Evolutionary conservation across 2,888 invertebrate species (phyloP), one percentile per base, ranked within the genome.

Genomic region (Dynastes tityus): DNA sequence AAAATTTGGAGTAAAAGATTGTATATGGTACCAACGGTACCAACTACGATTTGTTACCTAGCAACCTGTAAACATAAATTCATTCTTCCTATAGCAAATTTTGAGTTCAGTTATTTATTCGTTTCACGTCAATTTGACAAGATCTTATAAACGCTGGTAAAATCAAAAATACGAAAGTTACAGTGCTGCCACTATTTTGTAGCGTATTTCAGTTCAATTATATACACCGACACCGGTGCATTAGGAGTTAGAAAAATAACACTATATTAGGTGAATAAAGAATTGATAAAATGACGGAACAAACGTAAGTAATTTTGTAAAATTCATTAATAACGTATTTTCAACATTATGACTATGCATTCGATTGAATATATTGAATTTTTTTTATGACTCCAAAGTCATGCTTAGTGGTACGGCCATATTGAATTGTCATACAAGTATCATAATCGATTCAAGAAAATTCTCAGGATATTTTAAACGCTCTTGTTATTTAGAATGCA

Each of bases 391-490:
- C 45, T 45, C 45, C 45, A 75, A 68, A 75, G 58, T 68, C 70
- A 75, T 80, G 80, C 79, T 79, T 82, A 70, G 80, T 80, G 81
- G 81, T 78, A 81, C 86, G 86, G 87, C 87, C 87, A 87, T 87
- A 86, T 86, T 87, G 86, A 83, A 82, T 67, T 68, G 77, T 67
- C 75, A 82, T 80, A 78, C n/a, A 22, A 55, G 37, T 45, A 45
- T 80, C 83, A 80, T 81, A 83, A 86, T 86, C 84, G 86, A 87
- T 87, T 86, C 86, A 84, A 82, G 86, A 86, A 86, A 68, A 78
- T 85, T 87, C 85, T 68, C n/a, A 16, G 27, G 27, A 49, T 45
- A 9, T 45, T 45, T 45, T 4, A 4, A 45, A 45, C 45, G 8
- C 8, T 1, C 8, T 8, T 11, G 8, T 45, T 11, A 8, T 45